Base-by-base conservation (phyloP, 2,797 vertebrate genomes). In the Crypturellus tataupa region DNA sequence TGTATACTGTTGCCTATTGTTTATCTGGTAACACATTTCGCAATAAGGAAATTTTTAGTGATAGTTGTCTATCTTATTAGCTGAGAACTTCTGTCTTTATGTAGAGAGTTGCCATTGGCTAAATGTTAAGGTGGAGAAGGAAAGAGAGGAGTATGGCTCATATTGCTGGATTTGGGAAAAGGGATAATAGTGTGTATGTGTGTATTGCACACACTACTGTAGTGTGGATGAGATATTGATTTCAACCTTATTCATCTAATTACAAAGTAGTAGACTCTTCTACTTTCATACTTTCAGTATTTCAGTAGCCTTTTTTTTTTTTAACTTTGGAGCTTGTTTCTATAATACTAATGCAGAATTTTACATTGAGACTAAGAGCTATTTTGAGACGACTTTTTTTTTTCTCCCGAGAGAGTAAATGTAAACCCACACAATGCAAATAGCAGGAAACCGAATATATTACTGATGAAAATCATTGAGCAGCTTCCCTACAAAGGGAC, bases 361-460 rank as follows among this genome's bases (percentile, higher is more conserved):
- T 78, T 73, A 4, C 59, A 5, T 12, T 55, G 55, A 42, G 62
- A n/a, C 58, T 24, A 46, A 65, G n/a, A 70, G 53, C 59, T 91
- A 20, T 47, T 29, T 69, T 91, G 56, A 80, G 60, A 63, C 81
- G 42, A 81, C 68, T 10, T 55, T 12, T 46, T 64, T 42, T 12
- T 85, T 72, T 67, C 55, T 46, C 9, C 8, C 18, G 9, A 3
- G 25, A 51, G 15, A 47, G 25, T 68, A 15, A 62, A 90, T 20
- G 13, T 77, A 60, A 77, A 20, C 8, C 0, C 0, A 1, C 0
- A 0, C 25, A n/a, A 72, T 81, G 42, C 14, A 35, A 51, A 0
- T 44, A 76, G 42, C 72, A 89, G 56, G 79, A 81, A 76, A 44
- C 19, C 44, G 3, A 60, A 16, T 3, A 3, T 2, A 4, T n/a